Base-by-base conservation (phyloP, 2,797 vertebrate genomes). In the Jordanella pulchra region DNA sequence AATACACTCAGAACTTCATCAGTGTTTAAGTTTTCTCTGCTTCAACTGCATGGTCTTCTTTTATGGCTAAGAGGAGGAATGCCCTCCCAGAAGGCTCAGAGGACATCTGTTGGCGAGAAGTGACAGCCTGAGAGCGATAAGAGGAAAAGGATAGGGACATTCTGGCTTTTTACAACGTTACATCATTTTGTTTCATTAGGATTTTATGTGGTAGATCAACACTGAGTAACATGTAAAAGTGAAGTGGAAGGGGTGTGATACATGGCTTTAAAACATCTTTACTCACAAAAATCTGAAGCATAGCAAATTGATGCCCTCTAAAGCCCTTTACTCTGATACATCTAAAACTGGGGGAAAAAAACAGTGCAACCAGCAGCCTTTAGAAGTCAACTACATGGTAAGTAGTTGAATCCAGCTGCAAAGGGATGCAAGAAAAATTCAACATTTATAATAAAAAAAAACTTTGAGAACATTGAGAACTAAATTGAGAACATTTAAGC, bases 61-160 rank as follows among this genome's bases (percentile, higher is more conserved):
- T 87, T 73, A 84, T 50, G 75, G 84, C 73, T 9, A 75, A 83
- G 85, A 77, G 74, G 80, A 91, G 89, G 88, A 93, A 93, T 92
- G 81, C 83, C 86, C 89, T 91, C 91, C 92, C 89, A 88, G 92
- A 87, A 83, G 87, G 89, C 67, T 78, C 78, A 67, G 77, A 85
- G 84, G 92, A 93, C 92, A 90, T 90, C 89, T 93, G 91, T 80
- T 90, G 73, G 79, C 75, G 79, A 91, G 87, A 86, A 82, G 63
- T 80, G 74, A 87, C 82, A 79, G 83, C 66, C 80, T 75, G 78
- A 82, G 83, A 85, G 84, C 80, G 72, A 76, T 32, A 63, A 70
- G 54, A 72, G 68, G 63, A 42, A 63, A 64, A 75, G 65, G 61
- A 67, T 67, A 54, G 48, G 73, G 66, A 71, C 48, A n/a, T 67